A percentile compares a stretch with the other conserved stretches of the same genome.
Evolutionary conservation across 2,797 vertebrate genomes (phyloP).

Genomic region (Labroides dimidiatus): DNA sequence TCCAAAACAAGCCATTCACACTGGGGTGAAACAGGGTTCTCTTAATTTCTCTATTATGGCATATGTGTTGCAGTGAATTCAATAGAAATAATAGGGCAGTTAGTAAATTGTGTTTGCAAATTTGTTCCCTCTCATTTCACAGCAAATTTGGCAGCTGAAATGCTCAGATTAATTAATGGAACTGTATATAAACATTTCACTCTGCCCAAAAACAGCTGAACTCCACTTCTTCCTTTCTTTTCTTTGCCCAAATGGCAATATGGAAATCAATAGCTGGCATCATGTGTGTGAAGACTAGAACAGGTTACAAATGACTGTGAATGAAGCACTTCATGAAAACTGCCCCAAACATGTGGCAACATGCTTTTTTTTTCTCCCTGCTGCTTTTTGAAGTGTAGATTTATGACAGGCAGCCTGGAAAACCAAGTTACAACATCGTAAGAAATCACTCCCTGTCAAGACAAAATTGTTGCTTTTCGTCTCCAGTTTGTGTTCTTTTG

Average conservation of each 20-base stretch:
- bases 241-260: slow-evolving; percentile 48
- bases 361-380: slow-evolving; percentile 37
- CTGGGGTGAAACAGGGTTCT: slow-evolving; percentile 15
- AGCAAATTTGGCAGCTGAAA: slow-evolving; percentile 45
- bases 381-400: slow-evolving; percentile 54
- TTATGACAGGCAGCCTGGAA: slow-evolving; percentile 38
- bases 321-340: slow-evolving; percentile 40
- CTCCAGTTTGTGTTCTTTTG: slow-evolving; percentile 40
- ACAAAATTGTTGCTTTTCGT: slow-evolving; percentile 27
- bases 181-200: slow-evolving; percentile 40
- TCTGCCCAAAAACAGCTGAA: slow-evolving; percentile 28
- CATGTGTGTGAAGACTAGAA: slow-evolving; percentile 26
- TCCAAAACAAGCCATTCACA: slow-evolving; percentile 31
- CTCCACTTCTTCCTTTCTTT: slow-evolving; percentile 47
- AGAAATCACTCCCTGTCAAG: slow-evolving; percentile 43
- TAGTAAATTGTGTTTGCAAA: slow-evolving; percentile 36
- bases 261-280: slow-evolving; percentile 42
- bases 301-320: slow-evolving; percentile 56
- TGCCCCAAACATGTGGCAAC: slow-evolving; percentile 56
- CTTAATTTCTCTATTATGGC: slow-evolving; percentile 32
- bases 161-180: slow-evolving; percentile 34
- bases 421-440: slow-evolving; percentile 35
- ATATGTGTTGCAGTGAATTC: slow-evolving; percentile 35
- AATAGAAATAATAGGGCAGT: slow-evolving; percentile 40
- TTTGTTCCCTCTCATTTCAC: slow-evolving; percentile 44